Base-by-base conservation (phyloP, 2,797 vertebrate species). In the Netta rufina region DNA sequence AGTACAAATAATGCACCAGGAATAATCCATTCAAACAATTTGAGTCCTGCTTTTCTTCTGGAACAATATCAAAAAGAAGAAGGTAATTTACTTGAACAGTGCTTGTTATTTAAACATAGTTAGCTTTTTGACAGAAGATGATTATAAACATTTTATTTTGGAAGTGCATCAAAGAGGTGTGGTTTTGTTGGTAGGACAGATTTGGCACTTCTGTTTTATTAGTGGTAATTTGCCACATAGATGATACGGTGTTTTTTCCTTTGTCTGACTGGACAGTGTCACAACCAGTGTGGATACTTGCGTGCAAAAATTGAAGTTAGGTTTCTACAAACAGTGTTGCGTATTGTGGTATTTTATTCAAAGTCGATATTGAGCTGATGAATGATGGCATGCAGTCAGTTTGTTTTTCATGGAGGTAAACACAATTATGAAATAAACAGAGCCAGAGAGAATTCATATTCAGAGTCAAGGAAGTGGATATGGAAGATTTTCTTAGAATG, bases 271-370 rank as follows among this genome's bases (percentile, higher is more conserved):
- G 75, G 69, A 57, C 38, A 67, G 1, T 33, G 67, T 74, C 72
- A 92, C 27, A 80, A 36, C 13, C 36, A 25, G 16, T 4, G 30
- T 32, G 61, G 38, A 76, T 47, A 28, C 19, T 39, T 82, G 76
- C 19, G 32, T 6, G 18, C 56, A 24, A 67, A 79, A 84, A 95
- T 28, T 67, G n/a, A 41, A 82, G 58, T 84, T n/a, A 30, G n/a
- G 10, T 80, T 91, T 74, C 36, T 71, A 74, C 43, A 93, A 82
- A 30, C 3, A 65, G 14, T 0, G 0, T 58, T 22, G 10, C 25
- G 10, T 18, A 30, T 38, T 84, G n/a, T 0, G 0, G 60, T 77
- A 33, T 41, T 69, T 75, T 51, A 57, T 30, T 53, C 5, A 2
- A 11, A 39, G 56, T 47, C 60, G 28, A 20, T 56, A 13, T 62